A percentile compares a stretch with the other conserved stretches of the same genome.
Conservation (phyloP, 2,113 vertebrate genomes). For the Tupaia tana region DNA sequence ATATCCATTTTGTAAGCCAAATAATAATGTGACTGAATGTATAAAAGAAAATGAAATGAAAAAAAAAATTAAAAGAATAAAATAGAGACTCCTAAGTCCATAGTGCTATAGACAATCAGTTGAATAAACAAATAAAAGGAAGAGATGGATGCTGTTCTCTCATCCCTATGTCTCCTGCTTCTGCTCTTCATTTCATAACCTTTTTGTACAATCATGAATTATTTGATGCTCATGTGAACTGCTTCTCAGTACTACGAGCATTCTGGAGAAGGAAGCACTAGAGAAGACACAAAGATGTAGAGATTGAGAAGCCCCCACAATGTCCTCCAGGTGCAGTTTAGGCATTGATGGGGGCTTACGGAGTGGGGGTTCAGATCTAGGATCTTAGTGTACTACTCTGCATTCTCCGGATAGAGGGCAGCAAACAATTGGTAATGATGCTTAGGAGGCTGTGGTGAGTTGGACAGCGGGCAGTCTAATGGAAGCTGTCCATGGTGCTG, state of each 20-base stretch:
- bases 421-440: constrained; percentile 17
- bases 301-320: background rate
- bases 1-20: too few species aligned
- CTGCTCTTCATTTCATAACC: background rate
- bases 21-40: too few species aligned
- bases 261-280: background rate
- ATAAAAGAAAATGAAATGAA: too few species aligned
- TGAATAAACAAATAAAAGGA: background rate
- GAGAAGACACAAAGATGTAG: background rate
- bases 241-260: background rate
- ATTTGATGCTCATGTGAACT: background rate
- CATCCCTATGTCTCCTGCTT: background rate
- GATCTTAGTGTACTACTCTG: background rate
- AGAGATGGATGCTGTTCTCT: background rate
- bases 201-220: background rate
- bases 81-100: background rate
- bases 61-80: background rate
- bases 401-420: constrained; percentile 20
- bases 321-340: background rate
- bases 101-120: background rate
- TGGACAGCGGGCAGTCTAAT: accelerated
- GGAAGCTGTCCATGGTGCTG: constrained; percentile 37
- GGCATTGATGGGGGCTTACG: background rate
- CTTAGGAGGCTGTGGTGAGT: accelerated
- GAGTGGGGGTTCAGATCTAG: background rate